Evolutionary conservation across 2,113 vertebrate genomes (phyloP).

Genomic region (Odocoileus virginianus): DNA sequence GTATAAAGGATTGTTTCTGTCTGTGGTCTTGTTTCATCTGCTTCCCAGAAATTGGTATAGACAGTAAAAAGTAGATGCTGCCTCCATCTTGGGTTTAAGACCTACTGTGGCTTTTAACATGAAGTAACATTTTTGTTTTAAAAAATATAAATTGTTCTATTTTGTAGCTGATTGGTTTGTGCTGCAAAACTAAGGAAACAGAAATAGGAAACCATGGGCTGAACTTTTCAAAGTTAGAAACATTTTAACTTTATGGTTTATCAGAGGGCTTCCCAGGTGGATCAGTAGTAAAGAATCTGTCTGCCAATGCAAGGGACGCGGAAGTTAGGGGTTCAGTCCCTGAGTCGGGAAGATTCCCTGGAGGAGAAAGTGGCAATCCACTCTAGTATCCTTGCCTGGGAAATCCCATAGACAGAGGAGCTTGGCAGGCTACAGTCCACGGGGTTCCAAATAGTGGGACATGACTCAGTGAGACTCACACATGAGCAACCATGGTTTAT

Average conservation of each 20-base stretch:
- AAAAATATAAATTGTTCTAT: background rate
- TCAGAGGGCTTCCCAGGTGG: background rate
- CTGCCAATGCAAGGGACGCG: background rate
- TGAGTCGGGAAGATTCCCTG: background rate
- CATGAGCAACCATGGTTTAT: background rate
- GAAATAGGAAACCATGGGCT: background rate
- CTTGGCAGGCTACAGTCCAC: background rate
- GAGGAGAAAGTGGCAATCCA: background rate
- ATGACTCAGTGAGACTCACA: background rate
- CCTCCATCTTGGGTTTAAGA: background rate
- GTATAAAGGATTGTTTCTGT: no score
- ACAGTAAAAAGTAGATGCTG: background rate
- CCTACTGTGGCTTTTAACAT: background rate
- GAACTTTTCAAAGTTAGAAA: background rate
- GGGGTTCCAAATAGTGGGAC: background rate
- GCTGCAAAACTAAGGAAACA: background rate
- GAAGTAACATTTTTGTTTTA: background rate
- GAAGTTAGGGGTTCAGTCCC: background rate
- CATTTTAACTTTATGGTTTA: background rate
- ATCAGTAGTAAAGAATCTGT: background rate
- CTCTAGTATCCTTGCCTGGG: background rate
- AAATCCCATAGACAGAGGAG: background rate
- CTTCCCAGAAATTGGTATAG: fast-evolving
- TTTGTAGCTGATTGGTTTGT: background rate
- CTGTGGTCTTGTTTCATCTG: background rate